Evolutionary conservation across 2,113 vertebrate species (phyloP).

Genomic region (Pluvialis apricaria): DNA sequence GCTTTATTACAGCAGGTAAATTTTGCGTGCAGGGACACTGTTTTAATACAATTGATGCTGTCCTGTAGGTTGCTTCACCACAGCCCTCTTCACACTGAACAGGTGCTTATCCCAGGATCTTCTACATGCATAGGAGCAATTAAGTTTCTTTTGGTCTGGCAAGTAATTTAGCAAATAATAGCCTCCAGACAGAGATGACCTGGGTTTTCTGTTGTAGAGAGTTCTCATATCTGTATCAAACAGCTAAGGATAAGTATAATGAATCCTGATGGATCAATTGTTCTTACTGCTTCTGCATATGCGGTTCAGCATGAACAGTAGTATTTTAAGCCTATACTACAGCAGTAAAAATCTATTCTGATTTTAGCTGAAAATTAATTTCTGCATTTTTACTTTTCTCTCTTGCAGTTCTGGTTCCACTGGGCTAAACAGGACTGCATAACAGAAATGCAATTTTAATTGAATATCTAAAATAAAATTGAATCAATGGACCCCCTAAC

Average conservation of each 20-base stretch:
- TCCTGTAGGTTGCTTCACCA: slow-evolving; percentile 1
- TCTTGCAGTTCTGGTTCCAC: background rate
- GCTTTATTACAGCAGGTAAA: background rate
- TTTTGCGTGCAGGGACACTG: background rate
- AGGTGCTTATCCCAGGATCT: background rate
- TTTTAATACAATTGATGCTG: slow-evolving; percentile 3
- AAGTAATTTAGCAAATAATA: slow-evolving; percentile 45
- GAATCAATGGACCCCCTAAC: background rate
- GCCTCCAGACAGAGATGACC: slow-evolving; percentile 2
- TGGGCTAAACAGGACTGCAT: background rate
- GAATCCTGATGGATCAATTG: slow-evolving; percentile 5
- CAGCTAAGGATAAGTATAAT: slow-evolving; percentile 18
- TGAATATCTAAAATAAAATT: background rate
- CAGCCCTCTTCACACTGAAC: background rate
- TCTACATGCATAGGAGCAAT: background rate
- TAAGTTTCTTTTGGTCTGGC: slow-evolving; percentile 11
- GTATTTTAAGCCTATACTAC: background rate
- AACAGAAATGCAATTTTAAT: background rate
- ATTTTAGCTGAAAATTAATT: background rate
- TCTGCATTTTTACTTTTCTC: background rate
- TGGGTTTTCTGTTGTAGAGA: slow-evolving; percentile 31
- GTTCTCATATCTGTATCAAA: slow-evolving; percentile 22
- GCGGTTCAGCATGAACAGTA: background rate
- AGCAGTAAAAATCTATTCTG: background rate
- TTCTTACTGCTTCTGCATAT: background rate